These are phyloP conservation scores for Speoplatyrhinus poulsoni DNA, from an alignment of 2,113 vertebrate species.

Conservation along the genomic window DNA sequence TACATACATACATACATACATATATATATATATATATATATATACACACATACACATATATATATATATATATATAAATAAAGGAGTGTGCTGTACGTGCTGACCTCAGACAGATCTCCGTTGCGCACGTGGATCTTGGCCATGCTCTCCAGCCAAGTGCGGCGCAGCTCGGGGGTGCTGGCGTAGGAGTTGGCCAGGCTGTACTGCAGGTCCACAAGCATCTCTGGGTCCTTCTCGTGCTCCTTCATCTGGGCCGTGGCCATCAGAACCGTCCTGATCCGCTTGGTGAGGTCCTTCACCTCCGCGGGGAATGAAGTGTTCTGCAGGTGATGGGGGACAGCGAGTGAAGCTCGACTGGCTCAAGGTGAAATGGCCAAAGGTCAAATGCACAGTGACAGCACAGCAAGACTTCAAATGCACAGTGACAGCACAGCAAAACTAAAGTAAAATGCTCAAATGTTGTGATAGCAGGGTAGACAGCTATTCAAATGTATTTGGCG, in stretches of 20 bases:
- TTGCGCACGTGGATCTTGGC: constrained; percentile 95
- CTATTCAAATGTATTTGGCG: no score
- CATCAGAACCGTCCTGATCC: constrained; percentile 95
- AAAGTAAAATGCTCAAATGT: no score
- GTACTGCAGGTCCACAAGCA: constrained; percentile 97
- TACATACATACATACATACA: no score
- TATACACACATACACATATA: no score
- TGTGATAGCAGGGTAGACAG: no score
- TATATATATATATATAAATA: neutral
- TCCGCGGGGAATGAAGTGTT: constrained; percentile 93
- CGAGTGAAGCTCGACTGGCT: neutral
- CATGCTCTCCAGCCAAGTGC: constrained; percentile 99
- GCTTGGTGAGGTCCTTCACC: constrained; percentile 96
- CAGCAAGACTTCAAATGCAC: no score
- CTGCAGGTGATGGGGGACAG: constrained; percentile 65
- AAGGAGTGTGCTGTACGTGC: neutral
- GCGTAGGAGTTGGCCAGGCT: constrained; percentile 98
- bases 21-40: no score
- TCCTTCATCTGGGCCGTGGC: constrained; percentile 99
- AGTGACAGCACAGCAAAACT: neutral
- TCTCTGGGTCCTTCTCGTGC: constrained; percentile 97
- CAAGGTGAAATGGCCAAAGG: neutral
- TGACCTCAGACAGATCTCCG: constrained; percentile 95
- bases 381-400: neutral
- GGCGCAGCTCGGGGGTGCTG: constrained; percentile 92